These are phyloP conservation scores for Drosophila mojavensis DNA, from an alignment of 1,140 invertebrate species.

Conservation along the genomic window DNA sequence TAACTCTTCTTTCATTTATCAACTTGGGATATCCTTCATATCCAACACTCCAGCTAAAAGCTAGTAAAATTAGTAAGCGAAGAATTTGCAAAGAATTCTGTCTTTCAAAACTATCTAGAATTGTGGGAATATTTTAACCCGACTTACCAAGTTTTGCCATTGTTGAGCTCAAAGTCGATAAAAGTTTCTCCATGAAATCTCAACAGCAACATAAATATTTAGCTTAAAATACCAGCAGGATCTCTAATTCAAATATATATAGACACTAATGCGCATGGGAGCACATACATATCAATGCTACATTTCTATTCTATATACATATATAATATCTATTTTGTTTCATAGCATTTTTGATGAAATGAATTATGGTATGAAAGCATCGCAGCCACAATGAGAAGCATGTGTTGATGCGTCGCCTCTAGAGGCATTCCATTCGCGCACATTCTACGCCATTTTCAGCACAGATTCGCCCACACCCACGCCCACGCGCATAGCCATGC, in stretches of 20 bases:
- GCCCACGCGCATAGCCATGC: neutral
- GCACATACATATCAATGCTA: too few relatives aligned
- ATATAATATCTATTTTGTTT: neutral
- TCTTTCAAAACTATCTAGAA: too few relatives aligned
- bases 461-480: neutral
- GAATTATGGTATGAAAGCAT: conserved; percentile 5
- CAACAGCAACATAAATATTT: neutral
- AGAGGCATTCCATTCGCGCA: conserved; percentile 31
- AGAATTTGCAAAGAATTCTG: too few relatives aligned
- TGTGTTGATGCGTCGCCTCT: conserved; percentile 29
- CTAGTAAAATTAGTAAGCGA: too few relatives aligned
- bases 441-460: conserved; percentile 27
- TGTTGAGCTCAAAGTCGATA: too few relatives aligned
- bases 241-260: neutral
- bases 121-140: too few relatives aligned
- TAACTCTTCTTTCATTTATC: too few relatives aligned
- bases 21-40: too few relatives aligned
- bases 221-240: neutral
- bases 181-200: neutral
- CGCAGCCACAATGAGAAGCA: conserved; percentile 13
- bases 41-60: too few relatives aligned
- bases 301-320: neutral
- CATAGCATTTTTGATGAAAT: neutral
- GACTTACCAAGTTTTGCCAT: too few relatives aligned
- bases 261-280: too few relatives aligned